phyloP scores from a whole-genome alignment of 2,797 vertebrate genomes.

The Anniella stebbinsi region DNA sequence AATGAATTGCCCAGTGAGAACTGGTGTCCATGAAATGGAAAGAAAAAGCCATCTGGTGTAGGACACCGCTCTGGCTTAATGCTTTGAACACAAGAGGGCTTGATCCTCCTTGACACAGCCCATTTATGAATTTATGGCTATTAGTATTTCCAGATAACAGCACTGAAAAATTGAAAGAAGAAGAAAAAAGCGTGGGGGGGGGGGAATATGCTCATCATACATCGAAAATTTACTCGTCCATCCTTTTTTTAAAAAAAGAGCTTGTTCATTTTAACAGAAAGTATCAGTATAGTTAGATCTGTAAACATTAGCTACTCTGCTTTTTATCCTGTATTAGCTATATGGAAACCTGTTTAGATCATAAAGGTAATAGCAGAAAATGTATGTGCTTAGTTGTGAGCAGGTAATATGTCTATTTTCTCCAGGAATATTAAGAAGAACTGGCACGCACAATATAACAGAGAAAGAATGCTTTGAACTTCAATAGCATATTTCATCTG shows the following conservation, averaged over 20 bases:
- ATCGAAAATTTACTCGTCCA: constrained; percentile 21
- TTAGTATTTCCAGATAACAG: constrained; percentile 29
- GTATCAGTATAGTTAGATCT: constrained; percentile 19
- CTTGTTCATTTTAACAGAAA: constrained; percentile 35
- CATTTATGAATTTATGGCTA: constrained; percentile 32
- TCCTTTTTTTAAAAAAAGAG: constrained; percentile 38
- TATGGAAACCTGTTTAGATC: fast-evolving
- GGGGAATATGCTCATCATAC: background rate
- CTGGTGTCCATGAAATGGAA: constrained; percentile 52
- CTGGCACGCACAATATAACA: background rate
- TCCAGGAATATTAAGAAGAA: background rate
- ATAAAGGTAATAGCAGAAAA: background rate
- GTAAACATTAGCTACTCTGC: constrained; percentile 11
- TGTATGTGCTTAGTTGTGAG: background rate
- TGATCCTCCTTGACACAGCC: background rate
- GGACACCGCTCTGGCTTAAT: constrained; percentile 43
- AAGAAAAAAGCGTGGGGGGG: constrained; percentile 4
- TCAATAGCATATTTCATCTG: background rate
- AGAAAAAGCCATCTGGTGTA: constrained; percentile 58
- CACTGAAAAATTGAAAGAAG: constrained; percentile 18
- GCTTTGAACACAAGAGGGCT: constrained; percentile 23
- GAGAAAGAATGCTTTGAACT: background rate
- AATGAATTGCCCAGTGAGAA: constrained; percentile 67
- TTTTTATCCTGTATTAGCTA: constrained; percentile 39
- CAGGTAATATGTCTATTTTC: background rate